Conservation (phyloP, 2,113 vertebrate genomes). For the Syrrhaptes paradoxus region DNA sequence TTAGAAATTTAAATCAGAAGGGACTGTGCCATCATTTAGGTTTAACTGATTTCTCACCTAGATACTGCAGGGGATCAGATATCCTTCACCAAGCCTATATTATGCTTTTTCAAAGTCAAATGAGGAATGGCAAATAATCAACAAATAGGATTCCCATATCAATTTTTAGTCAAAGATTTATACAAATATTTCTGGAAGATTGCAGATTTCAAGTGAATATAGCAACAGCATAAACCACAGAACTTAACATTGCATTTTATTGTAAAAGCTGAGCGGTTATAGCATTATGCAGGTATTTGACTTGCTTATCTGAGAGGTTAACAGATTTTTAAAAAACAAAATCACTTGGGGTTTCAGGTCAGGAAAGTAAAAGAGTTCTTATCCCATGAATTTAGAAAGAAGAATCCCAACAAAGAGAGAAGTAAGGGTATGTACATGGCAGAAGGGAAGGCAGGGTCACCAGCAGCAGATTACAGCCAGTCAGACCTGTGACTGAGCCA, state of each 20-base stretch:
- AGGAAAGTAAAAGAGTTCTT: not conserved
- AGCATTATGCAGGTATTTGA: not conserved
- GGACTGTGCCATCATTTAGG: not conserved
- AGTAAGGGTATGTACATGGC: not conserved
- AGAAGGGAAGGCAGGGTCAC: not conserved
- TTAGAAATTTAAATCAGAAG: not conserved
- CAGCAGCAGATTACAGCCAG: not conserved
- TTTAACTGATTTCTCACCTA: not conserved
- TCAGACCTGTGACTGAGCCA: not conserved
- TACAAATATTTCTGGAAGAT: not conserved
- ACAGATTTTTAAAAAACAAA: not conserved
- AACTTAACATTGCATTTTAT: not conserved
- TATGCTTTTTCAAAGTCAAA: not conserved
- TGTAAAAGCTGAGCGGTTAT: not conserved
- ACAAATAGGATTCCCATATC: not conserved
- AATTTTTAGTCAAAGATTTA: not conserved
- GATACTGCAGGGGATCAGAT: not conserved
- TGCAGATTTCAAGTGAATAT: not conserved
- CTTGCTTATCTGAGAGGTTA: conserved; percentile 3
- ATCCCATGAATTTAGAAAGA: not conserved
- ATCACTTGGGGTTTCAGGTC: not conserved
- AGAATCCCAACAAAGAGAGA: not conserved
- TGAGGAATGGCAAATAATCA: not conserved
- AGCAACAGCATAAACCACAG: not conserved
- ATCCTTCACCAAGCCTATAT: not conserved